Percentiles rank a stretch among this genome's conserved stretches.
phyloP scores from a whole-genome alignment of 2,113 vertebrate species.

The Alligator mississippiensis region DNA sequence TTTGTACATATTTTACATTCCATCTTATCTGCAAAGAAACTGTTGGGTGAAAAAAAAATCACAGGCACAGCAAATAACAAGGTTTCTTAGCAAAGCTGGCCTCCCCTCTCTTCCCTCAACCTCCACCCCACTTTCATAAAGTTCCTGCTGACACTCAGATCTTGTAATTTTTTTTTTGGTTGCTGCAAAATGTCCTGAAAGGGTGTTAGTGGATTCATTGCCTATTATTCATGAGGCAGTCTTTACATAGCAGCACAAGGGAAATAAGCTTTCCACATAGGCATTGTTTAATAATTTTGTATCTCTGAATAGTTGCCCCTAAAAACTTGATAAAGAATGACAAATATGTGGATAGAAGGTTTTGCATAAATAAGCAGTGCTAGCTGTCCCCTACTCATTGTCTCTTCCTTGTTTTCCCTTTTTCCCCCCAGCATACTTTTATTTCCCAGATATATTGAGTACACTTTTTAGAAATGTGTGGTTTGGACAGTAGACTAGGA shows the following conservation, averaged over 20 bases:
- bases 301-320: not conserved
- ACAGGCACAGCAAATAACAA: not conserved
- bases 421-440: not conserved
- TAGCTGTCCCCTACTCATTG: too few relatives aligned
- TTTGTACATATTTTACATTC: not conserved
- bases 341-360: not conserved
- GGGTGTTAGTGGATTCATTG: too few relatives aligned
- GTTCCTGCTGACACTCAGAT: not conserved
- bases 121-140: not conserved
- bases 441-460: too few relatives aligned
- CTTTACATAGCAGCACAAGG: too few relatives aligned
- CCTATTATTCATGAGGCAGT: too few relatives aligned
- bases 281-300: not conserved
- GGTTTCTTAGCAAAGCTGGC: not conserved
- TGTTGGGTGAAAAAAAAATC: too few relatives aligned
- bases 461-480: too few relatives aligned
- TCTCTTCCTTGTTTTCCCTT: not conserved
- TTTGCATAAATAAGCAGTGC: not conserved
- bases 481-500: too few relatives aligned
- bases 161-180: not conserved
- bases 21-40: too few relatives aligned
- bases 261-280: too few relatives aligned
- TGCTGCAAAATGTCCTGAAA: too few relatives aligned
- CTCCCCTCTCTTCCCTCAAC: not conserved
- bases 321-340: not conserved